Percentiles rank a stretch among this genome's conserved stretches.
Evolutionary conservation across 1,140 invertebrate species (phyloP).

Genomic region (Leptestheria dahalacensis): DNA sequence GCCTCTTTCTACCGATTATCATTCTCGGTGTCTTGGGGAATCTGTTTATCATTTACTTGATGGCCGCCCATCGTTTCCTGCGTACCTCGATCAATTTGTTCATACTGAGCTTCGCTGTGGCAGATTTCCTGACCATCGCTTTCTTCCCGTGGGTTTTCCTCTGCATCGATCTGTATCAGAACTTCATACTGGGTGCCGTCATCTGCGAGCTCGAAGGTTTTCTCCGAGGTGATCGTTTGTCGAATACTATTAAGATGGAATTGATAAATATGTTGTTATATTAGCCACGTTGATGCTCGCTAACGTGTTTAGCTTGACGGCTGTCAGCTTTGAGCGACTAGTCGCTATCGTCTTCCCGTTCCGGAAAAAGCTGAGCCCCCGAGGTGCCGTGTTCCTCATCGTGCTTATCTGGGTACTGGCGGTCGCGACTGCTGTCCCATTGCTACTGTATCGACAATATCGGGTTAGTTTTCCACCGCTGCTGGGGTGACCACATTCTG

Average conservation of each 20-base stretch:
- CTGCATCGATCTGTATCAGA: conserved; percentile 52
- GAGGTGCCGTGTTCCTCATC: conserved; percentile 41
- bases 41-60: conserved; percentile 46
- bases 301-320: conserved; percentile 57
- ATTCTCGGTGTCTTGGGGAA: conserved; percentile 54
- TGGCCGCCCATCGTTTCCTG: conserved; percentile 46
- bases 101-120: conserved; percentile 59
- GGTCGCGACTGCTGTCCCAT: conserved; percentile 40
- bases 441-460: conserved; percentile 45
- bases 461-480: conserved; percentile 27
- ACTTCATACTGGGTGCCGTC: conserved; percentile 46
- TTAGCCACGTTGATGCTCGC: conserved; percentile 46
- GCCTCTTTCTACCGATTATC: conserved; percentile 41
- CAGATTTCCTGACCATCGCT: conserved; percentile 55
- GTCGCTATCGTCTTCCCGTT: conserved; percentile 58
- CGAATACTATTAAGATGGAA: background rate
- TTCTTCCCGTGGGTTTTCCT: conserved; percentile 56
- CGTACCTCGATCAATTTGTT: conserved; percentile 61
- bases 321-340: conserved; percentile 65
- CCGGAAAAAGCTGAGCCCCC: conserved; percentile 43
- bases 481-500: conserved; percentile 17
- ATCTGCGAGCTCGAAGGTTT: conserved; percentile 12
- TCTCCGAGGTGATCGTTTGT: conserved; percentile 3
- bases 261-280: conserved; percentile 20
- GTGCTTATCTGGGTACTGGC: conserved; percentile 48